A percentile compares a stretch with the other conserved stretches of the same genome.
Conservation (phyloP, 2,797 vertebrate genomes). For the Cuculus canorus region DNA sequence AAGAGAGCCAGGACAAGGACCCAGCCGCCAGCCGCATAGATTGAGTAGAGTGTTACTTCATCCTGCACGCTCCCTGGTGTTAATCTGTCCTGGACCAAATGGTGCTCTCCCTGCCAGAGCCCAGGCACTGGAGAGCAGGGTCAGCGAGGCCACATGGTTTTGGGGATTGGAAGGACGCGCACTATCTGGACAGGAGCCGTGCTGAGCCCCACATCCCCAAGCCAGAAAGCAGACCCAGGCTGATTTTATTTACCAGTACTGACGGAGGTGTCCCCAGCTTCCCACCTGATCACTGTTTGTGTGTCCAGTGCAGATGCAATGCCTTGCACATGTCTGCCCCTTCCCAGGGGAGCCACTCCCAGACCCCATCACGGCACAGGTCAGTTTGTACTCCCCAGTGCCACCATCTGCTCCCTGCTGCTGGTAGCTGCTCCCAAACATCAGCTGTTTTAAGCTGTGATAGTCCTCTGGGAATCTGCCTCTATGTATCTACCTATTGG, state of each 20-base stretch:
- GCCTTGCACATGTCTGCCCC: background rate
- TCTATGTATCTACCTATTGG: background rate
- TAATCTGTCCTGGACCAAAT: background rate
- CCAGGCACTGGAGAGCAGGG: background rate
- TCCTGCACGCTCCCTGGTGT: fast-evolving
- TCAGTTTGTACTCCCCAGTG: background rate
- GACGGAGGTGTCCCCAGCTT: background rate
- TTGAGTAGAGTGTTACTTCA: background rate
- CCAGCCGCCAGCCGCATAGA: fast-evolving
- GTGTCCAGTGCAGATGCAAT: background rate
- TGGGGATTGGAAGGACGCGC: background rate
- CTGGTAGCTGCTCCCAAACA: background rate
- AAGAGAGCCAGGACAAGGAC: background rate
- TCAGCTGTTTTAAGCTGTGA: background rate
- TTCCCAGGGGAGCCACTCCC: background rate
- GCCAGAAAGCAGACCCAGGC: background rate
- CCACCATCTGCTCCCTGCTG: background rate
- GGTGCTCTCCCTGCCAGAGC: background rate
- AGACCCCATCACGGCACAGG: background rate
- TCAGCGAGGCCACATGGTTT: background rate
- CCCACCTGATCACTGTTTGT: background rate
- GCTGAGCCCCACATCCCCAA: background rate
- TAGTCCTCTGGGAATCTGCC: background rate
- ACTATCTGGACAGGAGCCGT: background rate
- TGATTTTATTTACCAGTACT: background rate